Evolutionary conservation across 2,797 vertebrate genomes (phyloP).

Genomic region (Aythya fuligula): DNA sequence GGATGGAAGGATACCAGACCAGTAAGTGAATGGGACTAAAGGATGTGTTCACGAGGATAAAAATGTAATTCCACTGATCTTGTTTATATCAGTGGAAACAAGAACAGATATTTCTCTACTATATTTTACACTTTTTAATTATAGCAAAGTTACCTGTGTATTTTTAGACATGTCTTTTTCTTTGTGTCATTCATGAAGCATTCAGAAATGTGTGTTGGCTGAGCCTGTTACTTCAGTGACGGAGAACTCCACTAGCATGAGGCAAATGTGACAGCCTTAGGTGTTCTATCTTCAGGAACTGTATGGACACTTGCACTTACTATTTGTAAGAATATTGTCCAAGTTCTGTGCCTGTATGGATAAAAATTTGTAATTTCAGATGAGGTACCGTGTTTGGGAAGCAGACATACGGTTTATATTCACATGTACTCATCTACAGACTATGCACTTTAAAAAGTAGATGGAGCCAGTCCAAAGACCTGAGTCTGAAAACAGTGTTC

Average conservation of each 20-base stretch:
- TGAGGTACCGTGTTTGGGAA: not conserved
- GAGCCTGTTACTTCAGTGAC: not conserved
- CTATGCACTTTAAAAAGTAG: not conserved
- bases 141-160: not conserved
- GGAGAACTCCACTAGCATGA: not conserved
- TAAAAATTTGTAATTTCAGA: not conserved
- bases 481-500: not conserved
- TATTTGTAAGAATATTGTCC: not conserved
- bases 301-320: not conserved
- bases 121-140: not conserved
- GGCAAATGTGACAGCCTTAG: rapidly evolving
- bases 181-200: not conserved
- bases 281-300: not conserved
- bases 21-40: not conserved
- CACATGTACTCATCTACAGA: not conserved
- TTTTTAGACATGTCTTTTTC: not conserved
- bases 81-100: not conserved
- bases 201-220: not conserved
- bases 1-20: not conserved
- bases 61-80: not conserved
- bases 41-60: not conserved
- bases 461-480: not conserved
- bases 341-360: not conserved
- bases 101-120: not conserved
- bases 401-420: not conserved